Base-by-base conservation (phyloP, 1,140 invertebrate species). In the Drosophila pachea region DNA sequence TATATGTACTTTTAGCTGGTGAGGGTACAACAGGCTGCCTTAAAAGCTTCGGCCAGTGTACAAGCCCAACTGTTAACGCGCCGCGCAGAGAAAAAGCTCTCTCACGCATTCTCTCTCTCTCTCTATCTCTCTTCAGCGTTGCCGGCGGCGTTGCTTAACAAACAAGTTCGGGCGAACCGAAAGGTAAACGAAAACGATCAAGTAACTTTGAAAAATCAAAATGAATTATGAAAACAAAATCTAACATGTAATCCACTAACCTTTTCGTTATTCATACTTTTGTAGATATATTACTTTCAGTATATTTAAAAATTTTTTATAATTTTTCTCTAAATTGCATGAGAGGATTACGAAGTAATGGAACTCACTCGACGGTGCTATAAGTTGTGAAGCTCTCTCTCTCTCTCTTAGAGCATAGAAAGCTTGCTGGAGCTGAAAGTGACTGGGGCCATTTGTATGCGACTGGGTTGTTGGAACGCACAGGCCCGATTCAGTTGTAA, bases 341-440 rank as follows among this genome's bases (percentile, higher is more conserved):
- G 22, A 22, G 3, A 22, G 22, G 22, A 3, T 22, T 2, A 22
- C 22, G 22, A 22, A 22, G 22, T 22, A 1, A 22, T 22, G 22
- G 1, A 22, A 22, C 3, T 22, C 22, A 3, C 3, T 22, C n/a
- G n/a, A n/a, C n/a, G n/a, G n/a, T n/a, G n/a, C n/a, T n/a, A n/a
- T n/a, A n/a, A n/a, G n/a, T 7, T n/a, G 14, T 7, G 8, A 5
- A 16, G 8, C 9, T 12, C 5, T 58, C 6, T n/a, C 4, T 8
- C 32, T 4, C 45, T 31, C 4, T 36, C 31, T 3, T 7, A 47
- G 49, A 65, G 70, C 12, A 40, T 50, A 9, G 7, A 77, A 82
- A 83, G 76, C 73, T 84, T 58, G 70, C 73, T 79, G 73, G 79
- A 84, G 69, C 77, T 59, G 65, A 53, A 60, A 66, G 61, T 73